Evolutionary conservation across 2,113 vertebrate genomes (phyloP).

Genomic region (rabbit (Oryctolagus cuniculus)): DNA sequence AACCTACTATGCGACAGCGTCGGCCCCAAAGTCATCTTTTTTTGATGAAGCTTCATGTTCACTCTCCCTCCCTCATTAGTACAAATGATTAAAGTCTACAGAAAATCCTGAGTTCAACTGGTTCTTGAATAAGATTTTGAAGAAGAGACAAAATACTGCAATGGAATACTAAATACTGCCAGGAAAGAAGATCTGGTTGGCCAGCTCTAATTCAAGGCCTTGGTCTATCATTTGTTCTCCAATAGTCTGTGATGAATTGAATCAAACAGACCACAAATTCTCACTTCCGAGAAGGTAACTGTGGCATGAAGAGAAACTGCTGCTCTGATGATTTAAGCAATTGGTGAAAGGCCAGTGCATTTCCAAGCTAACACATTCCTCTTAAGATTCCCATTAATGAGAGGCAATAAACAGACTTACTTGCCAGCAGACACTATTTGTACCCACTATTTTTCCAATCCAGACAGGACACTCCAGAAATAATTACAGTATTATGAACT

Average conservation of each 20-base stretch:
- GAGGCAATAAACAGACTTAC: background rate
- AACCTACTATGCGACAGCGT: no score
- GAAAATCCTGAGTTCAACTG: conserved; percentile 52
- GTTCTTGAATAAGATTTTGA: conserved; percentile 53
- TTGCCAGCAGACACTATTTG: conserved; percentile 51
- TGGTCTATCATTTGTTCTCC: conserved; percentile 54
- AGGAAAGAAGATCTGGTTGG: conserved; percentile 54
- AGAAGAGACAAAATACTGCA: conserved; percentile 60
- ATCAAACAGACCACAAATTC: conserved; percentile 62
- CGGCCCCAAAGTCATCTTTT: background rate
- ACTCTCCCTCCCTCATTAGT: background rate
- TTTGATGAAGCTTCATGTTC: conserved; percentile 13
- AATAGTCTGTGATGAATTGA: conserved; percentile 60
- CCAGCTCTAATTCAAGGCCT: conserved; percentile 41
- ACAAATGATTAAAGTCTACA: conserved; percentile 60
- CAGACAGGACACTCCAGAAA: conserved; percentile 41
- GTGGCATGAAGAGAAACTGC: conserved; percentile 62
- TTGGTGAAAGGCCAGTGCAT: conserved; percentile 55
- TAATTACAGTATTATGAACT: conserved; percentile 45
- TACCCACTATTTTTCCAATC: conserved; percentile 3
- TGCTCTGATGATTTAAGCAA: conserved; percentile 62
- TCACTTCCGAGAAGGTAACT: conserved; percentile 57
- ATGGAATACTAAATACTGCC: conserved; percentile 14
- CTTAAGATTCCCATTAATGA: conserved; percentile 65
- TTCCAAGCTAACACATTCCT: conserved; percentile 57